Evolutionary conservation across 1,140 invertebrate species (phyloP).

Genomic region (Elysia chlorotica): DNA sequence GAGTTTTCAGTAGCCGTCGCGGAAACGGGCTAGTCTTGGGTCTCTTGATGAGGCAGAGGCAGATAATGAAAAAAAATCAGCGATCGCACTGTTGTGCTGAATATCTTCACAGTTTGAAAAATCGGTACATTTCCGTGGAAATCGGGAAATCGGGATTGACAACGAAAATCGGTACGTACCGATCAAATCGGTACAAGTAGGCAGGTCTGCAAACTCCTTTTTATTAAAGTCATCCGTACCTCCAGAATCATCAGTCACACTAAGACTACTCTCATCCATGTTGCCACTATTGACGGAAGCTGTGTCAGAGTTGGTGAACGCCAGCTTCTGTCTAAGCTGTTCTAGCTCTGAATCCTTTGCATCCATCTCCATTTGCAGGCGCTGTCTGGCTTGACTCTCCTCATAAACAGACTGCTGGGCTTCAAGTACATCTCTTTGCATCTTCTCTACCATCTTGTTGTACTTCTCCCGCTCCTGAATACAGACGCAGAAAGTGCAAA

Average conservation of each 20-base stretch:
- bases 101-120: too few species aligned
- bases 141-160: too few species aligned
- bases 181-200: too few species aligned
- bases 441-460: conserved; percentile 81
- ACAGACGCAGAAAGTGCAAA: conserved; percentile 17
- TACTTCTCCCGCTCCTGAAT: conserved; percentile 87
- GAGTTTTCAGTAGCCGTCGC: too few species aligned
- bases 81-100: too few species aligned
- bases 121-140: too few species aligned
- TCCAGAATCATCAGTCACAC: neutral
- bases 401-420: conserved; percentile 73
- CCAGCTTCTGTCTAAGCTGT: conserved; percentile 77
- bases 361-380: conserved; percentile 93
- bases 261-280: conserved; percentile 33
- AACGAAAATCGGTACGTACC: too few species aligned
- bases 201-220: too few species aligned
- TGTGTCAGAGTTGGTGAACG: conserved; percentile 75
- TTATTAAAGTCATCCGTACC: neutral
- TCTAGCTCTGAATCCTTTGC: conserved; percentile 96
- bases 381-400: conserved; percentile 73
- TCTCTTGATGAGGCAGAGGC: too few species aligned
- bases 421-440: conserved; percentile 86
- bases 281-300: conserved; percentile 84
- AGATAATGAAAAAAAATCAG: too few species aligned
- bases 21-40: too few species aligned